Conservation (phyloP, 2,888 invertebrate species). For the Caenorhabditis sinica region DNA sequence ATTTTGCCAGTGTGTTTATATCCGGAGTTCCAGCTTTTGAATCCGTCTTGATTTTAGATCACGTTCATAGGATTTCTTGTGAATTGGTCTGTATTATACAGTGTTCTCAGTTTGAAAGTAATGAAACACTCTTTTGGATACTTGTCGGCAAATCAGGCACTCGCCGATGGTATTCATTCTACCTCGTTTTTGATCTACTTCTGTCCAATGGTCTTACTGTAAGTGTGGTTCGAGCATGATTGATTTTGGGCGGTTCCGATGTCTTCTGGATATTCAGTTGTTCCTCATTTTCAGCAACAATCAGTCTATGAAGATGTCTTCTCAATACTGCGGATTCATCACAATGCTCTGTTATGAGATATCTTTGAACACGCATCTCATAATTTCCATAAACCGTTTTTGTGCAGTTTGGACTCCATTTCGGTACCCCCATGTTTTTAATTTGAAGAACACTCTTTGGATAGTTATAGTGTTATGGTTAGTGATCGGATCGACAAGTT, state of each 20-base stretch:
- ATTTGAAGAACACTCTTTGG: background rate
- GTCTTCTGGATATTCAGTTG: too few relatives aligned
- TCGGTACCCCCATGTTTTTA: slow-evolving; percentile 20
- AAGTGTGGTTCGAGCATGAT: too few relatives aligned
- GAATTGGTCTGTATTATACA: slow-evolving; percentile 61
- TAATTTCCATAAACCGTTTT: slow-evolving; percentile 64
- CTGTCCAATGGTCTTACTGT: slow-evolving; percentile 47
- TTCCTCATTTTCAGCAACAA: slow-evolving; percentile 59
- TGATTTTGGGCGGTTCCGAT: too few relatives aligned
- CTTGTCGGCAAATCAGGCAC: slow-evolving; percentile 57
- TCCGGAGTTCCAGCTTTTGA: background rate
- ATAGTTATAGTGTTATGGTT: background rate
- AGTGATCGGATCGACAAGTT: background rate
- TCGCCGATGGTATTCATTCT: slow-evolving; percentile 58
- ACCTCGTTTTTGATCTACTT: slow-evolving; percentile 54
- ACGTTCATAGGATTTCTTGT: slow-evolving; percentile 47
- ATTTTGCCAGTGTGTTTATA: background rate
- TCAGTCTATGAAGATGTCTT: slow-evolving; percentile 26
- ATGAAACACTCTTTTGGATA: slow-evolving; percentile 67
- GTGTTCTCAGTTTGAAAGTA: slow-evolving; percentile 38
- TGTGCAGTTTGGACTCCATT: slow-evolving; percentile 40
- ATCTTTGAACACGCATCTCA: slow-evolving; percentile 57
- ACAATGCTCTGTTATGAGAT: slow-evolving; percentile 59
- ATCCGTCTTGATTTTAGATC: slow-evolving; percentile 20
- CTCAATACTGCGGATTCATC: slow-evolving; percentile 41